Conservation (phyloP, 2,797 vertebrate species). For the Ambastaia sidthimunki region DNA sequence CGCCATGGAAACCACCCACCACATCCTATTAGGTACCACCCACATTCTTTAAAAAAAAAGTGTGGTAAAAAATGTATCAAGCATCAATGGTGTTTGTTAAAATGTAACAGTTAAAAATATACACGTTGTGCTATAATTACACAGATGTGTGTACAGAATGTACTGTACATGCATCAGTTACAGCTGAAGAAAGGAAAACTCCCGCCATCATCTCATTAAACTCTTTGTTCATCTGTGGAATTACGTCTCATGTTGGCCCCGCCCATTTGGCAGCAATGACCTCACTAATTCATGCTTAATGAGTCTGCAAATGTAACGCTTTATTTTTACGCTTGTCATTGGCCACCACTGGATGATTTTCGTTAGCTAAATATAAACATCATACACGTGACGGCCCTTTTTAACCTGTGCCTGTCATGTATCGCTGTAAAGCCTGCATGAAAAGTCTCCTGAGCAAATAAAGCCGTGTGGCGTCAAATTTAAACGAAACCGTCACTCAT, state of each 20-base stretch:
- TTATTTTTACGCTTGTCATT: background rate
- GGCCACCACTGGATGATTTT: slow-evolving; percentile 15
- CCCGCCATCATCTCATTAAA: slow-evolving; percentile 18
- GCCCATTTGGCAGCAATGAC: slow-evolving; percentile 5
- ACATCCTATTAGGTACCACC: no score
- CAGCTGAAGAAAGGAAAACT: background rate
- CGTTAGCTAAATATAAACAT: slow-evolving; percentile 19
- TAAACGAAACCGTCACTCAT: slow-evolving; percentile 32
- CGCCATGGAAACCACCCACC: no score
- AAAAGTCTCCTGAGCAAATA: background rate
- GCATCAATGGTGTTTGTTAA: no score
- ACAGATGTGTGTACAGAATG: background rate
- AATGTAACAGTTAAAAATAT: no score
- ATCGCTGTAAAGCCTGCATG: background rate
- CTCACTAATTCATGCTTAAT: slow-evolving; percentile 39
- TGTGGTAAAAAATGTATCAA: no score
- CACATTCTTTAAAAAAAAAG: no score
- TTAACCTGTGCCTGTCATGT: slow-evolving; percentile 28
- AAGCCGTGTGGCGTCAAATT: slow-evolving; percentile 10
- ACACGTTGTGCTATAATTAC: background rate
- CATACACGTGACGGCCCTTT: background rate
- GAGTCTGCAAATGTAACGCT: slow-evolving; percentile 34
- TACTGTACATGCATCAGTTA: background rate
- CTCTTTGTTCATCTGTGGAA: slow-evolving; percentile 9
- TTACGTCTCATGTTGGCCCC: slow-evolving; percentile 15